phyloP scores from a whole-genome alignment of 1,140 invertebrate species.

The Olivierus martensii region DNA sequence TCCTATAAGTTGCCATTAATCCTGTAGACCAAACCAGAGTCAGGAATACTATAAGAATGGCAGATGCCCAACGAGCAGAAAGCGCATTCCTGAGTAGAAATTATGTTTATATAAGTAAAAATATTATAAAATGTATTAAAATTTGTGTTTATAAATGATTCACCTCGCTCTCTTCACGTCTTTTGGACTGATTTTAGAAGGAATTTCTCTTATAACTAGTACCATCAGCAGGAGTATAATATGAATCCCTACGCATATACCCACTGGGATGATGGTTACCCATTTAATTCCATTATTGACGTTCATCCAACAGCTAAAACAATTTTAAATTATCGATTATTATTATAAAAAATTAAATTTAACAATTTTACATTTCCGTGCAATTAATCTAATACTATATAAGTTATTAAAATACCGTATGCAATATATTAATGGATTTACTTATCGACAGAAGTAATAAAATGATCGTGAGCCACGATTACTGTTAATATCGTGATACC shows the following conservation, averaged over 20 bases:
- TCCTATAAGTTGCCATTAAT: slow-evolving; percentile 2
- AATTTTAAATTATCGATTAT: background rate
- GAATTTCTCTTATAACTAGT: too few species aligned
- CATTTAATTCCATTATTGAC: background rate
- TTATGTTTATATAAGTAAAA: too few species aligned
- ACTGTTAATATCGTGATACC: too few species aligned
- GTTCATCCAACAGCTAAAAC: slow-evolving; percentile 12
- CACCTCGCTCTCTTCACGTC: background rate
- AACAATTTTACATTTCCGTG: too few species aligned
- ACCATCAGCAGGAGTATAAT: background rate
- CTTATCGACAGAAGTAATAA: too few species aligned
- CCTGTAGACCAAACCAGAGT: slow-evolving; percentile 4
- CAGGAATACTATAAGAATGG: slow-evolving; percentile 1
- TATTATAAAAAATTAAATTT: too few species aligned
- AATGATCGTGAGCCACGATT: too few species aligned
- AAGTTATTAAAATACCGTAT: too few species aligned
- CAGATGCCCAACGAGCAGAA: slow-evolving; percentile 7
- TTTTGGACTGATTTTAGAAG: too few species aligned
- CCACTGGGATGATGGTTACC: slow-evolving; percentile 8
- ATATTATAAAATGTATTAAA: too few species aligned
- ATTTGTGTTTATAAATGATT: background rate
- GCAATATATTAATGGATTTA: too few species aligned
- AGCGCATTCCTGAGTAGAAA: slow-evolving; percentile 1
- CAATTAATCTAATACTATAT: too few species aligned
- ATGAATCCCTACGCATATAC: background rate